Percentiles rank a stretch among this genome's conserved stretches.
Conservation (phyloP, 2,888 invertebrate genomes). For the Aleiodes testaceus region DNA sequence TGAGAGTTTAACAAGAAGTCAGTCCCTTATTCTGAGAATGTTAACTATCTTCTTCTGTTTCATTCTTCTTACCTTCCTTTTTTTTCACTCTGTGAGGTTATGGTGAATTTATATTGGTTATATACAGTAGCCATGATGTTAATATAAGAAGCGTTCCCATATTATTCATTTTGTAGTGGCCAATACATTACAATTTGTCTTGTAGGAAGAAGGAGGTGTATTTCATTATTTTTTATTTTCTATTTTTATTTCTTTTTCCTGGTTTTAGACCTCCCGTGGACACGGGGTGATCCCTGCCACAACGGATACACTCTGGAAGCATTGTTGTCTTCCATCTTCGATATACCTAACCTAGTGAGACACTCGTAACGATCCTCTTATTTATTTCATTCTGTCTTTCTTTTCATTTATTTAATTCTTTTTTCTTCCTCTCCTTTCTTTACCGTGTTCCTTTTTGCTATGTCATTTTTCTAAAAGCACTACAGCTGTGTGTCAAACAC, state of each 20-base stretch:
- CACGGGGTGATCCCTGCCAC: conserved; percentile 46
- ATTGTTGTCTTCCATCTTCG: conserved; percentile 43
- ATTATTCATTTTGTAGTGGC: conserved; percentile 51
- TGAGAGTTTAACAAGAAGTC: conserved; percentile 3
- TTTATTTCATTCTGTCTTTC: not conserved
- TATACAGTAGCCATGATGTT: conserved; percentile 4
- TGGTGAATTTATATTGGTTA: conserved; percentile 15
- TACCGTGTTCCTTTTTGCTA: not conserved
- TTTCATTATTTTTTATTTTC: conserved; percentile 13
- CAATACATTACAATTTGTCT: conserved; percentile 68
- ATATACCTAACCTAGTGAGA: conserved; percentile 38
- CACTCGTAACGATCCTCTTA: not conserved
- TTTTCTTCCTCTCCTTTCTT: not conserved
- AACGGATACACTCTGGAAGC: conserved; percentile 37
- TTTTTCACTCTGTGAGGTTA: conserved; percentile 12
- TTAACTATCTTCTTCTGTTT: not conserved
- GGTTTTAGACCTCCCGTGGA: conserved; percentile 57
- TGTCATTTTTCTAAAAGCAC: not conserved
- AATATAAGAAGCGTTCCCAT: conserved; percentile 36
- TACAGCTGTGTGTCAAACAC: not conserved
- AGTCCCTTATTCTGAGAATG: conserved; percentile 12
- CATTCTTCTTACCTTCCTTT: not conserved
- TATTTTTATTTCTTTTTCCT: conserved; percentile 28
- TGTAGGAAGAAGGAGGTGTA: conserved; percentile 43
- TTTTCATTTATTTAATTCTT: not conserved